Evolutionary conservation across 1,140 invertebrate genomes (phyloP), one percentile per base, ranked within the genome.

Genomic region (Druon quercuslanigerum): DNA sequence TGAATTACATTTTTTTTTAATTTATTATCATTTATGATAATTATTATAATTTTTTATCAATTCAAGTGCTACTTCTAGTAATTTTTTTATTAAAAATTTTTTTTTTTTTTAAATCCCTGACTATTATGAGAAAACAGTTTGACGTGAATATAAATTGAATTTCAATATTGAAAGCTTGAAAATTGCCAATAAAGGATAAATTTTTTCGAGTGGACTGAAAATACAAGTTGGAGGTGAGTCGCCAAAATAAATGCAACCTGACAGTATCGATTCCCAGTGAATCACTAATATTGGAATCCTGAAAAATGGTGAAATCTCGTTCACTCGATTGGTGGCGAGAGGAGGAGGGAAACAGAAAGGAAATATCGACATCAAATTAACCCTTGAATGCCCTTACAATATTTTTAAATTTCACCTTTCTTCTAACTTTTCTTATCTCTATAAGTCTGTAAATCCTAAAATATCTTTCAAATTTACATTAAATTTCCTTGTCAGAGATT

Each of bases 201-300:
- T 66, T 66, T 66, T 20, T 66, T 66, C 33, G 60, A 40, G 33
- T 66, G 33, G 40, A 40, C 25, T 66, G 60, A 66, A 66, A 66
- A 66, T 14, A 57, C 57, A 60, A 60, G 57, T 40, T 7, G 14
- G 40, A 46, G 33, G 33, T 40, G 60, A 33, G 60, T 66, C 60
- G 25, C 60, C 60, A 8, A 66, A 66, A 66, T 66, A 40, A 66
- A 66, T 66, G 60, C 60, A 78, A 78, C 73, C 76, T 80, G 79
- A 80, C 81, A 82, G 56, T 82, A 82, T 82, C 73, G 81, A 82
- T 82, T 80, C 20, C 40, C 75, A 51, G 71, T 82, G 74, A 82
- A 79, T 79, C 78, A 82, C 76, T 80, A 80, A 80, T 80, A 82
- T 77, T 76, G 75, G 19, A 50, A 50, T 25, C 14, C 71, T 74